Base-by-base conservation (phyloP, 2,888 invertebrate species). In the Sesamia inferens region DNA sequence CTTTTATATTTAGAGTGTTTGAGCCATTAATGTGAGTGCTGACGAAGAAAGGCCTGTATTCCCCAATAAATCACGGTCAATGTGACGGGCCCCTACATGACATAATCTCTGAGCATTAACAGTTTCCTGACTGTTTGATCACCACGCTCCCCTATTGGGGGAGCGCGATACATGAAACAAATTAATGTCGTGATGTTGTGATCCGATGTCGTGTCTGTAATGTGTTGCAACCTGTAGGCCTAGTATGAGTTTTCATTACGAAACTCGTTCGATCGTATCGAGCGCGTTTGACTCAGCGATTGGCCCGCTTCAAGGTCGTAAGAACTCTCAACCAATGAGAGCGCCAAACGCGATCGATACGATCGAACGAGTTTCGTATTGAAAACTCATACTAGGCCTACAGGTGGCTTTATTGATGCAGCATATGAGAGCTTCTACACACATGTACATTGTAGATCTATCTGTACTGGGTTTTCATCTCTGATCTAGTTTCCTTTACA, bases 101-200 rank as follows among this genome's bases (percentile, higher is more conserved):
- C 24, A 71, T 67, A 79, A 83, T 79, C 66, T 67, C 22, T 51
- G 19, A n/a, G 24, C 39, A 82, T 82, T 78, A 77, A 59, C 58
- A 22, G 58, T 39, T 69, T 68, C 54, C 59, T 55, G 68, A 31
- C 48, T 65, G 61, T 64, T 57, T 63, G 51, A 55, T 76, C 76
- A 31, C 31, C 42, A 54, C 55, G 59, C 24, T 75, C 81, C 66
- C 48, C 59, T 64, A 48, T 31, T 42, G 39, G 31, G 31, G 3
- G 31, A 1, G 31, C 2, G 31, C n/a, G 7, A 44, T 74, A 24
- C 81, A 76, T 47, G 54, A 61, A 61, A 76, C 65, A 55, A 47
- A 66, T 63, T 63, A 62, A 39, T 63, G 13, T 76, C 82, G 62
- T 61, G 61, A 62, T 74, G 81, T 61, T 44, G 66, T 81, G 77